Base-by-base conservation (phyloP, 2,797 vertebrate species). In the Vipera latastei region DNA sequence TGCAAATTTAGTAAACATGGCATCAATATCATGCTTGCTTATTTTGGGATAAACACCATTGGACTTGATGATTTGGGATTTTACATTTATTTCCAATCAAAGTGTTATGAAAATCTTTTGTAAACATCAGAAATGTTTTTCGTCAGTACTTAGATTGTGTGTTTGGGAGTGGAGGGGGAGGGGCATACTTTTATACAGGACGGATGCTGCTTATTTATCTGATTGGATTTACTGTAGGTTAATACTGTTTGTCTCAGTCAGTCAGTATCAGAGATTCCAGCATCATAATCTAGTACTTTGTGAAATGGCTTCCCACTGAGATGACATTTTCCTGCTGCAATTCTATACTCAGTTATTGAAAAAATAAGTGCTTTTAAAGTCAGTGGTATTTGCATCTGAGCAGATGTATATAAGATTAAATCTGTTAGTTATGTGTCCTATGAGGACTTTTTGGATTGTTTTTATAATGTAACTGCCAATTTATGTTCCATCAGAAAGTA, bases 1-100 rank as follows among this genome's bases (percentile, higher is more conserved):
- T 63, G 65, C 59, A 89, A 87, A 90, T 86, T 88, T 25, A 90
- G 92, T 83, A 89, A 88, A 91, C 55, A 60, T 88, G 85, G 63
- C 56, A 25, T 90, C 61, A 78, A 7, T 61, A 22, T 63, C 87
- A 51, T 51, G 22, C 44, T 32, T 14, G 26, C 20, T 85, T 92
- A 32, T 7, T 63, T 91, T 87, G 14, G 7, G 44, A 55, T 90
- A 87, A 89, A 69, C 88, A 78, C 48, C 14, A 38, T 57, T 61
- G 20, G 55, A 63, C 25, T 56, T 18, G 56, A n/a, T 78, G 63
- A 16, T 93, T 88, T 44, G 44, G 61, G 14, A 28, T 57, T 63
- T 48, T 9, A 48, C 65, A 89, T 91, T 91, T 61, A 44, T 26
- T 63, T 88, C 18, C 32, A n/a, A 28, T 91, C 53, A 73, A 88